Evolutionary conservation across 2,797 vertebrate species (phyloP).

Genomic region (Falco biarmicus): DNA sequence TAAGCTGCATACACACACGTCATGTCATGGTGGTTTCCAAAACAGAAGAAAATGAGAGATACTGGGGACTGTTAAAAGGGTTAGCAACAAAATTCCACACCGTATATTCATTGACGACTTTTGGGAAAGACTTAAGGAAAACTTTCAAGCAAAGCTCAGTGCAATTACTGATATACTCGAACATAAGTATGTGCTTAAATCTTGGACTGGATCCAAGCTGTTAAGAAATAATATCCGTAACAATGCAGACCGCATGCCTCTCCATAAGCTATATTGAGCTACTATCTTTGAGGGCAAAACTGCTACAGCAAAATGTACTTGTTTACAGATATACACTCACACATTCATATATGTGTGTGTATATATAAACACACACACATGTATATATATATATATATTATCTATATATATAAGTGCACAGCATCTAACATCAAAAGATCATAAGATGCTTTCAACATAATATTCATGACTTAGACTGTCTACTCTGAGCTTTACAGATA

Average conservation of each 20-base stretch:
- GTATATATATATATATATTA: not conserved
- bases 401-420: not conserved
- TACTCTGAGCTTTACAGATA: not conserved
- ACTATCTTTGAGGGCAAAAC: not conserved
- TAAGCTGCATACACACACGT: fast-evolving
- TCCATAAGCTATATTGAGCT: not conserved
- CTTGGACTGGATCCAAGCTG: not conserved
- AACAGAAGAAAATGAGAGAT: not conserved
- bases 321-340: not conserved
- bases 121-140: not conserved
- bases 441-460: not conserved
- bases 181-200: not conserved
- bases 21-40: fast-evolving
- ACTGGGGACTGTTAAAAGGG: not conserved
- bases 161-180: not conserved
- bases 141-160: not conserved
- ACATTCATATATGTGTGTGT: not conserved
- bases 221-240: not conserved
- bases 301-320: not conserved
- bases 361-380: not conserved
- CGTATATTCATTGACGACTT: not conserved
- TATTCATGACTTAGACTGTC: not conserved
- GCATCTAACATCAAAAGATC: not conserved
- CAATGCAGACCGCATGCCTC: not conserved
- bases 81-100: not conserved